Percentiles rank a stretch among this genome's conserved stretches.
Evolutionary conservation across 2,888 invertebrate genomes (phyloP).

Genomic region (Polyploca ridens): DNA sequence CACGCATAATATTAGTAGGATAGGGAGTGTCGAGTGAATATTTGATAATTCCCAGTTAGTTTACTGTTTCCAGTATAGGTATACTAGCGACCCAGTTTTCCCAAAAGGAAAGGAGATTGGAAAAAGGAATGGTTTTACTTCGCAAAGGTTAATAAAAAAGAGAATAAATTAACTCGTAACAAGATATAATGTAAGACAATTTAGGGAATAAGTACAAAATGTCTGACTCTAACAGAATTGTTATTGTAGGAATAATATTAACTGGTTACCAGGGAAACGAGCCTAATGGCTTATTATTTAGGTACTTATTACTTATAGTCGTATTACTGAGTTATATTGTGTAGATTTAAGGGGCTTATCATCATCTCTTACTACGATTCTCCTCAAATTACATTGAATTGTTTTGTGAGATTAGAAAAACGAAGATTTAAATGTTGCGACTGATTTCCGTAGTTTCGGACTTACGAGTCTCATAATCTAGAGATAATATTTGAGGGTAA

Average conservation of each 20-base stretch:
- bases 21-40: neutral
- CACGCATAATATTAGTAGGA: no score
- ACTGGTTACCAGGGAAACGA: neutral
- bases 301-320: neutral
- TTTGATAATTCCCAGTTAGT: neutral
- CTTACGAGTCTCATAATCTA: no score
- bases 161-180: conserved; percentile 6
- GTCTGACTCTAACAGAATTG: neutral
- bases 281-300: neutral
- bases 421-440: no score
- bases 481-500: no score
- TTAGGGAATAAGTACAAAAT: conserved; percentile 6
- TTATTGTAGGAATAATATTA: neutral
- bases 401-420: no score
- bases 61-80: neutral
- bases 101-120: neutral
- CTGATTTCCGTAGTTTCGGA: no score
- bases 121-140: conserved; percentile 5
- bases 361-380: no score
- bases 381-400: no score
- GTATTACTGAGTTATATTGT: neutral
- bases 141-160: conserved; percentile 3
- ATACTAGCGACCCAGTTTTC: neutral
- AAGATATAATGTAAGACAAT: neutral
- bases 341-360: no score